Conservation (phyloP, 2,797 vertebrate species). For the Syngnathus rostellatus region DNA sequence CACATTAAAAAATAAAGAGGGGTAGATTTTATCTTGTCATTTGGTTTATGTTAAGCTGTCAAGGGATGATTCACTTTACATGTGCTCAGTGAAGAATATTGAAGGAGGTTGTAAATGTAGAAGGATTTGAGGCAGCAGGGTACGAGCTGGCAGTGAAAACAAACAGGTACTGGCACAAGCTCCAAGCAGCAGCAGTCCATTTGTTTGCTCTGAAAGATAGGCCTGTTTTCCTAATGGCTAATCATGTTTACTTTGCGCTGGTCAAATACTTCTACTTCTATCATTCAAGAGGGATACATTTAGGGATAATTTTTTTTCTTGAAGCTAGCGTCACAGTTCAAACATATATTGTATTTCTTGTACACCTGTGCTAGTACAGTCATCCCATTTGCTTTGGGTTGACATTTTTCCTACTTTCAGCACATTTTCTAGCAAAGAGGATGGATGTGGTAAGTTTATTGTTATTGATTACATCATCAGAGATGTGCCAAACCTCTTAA, state of each 20-base stretch:
- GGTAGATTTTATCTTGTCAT: too few species aligned
- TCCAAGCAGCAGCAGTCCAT: conserved; percentile 36
- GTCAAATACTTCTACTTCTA: conserved; percentile 55
- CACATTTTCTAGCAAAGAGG: background rate
- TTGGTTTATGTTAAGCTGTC: too few species aligned
- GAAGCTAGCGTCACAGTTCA: background rate
- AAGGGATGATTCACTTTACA: too few species aligned
- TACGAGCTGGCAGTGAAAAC: conserved; percentile 13
- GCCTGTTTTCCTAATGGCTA: conserved; percentile 57
- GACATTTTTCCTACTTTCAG: conserved; percentile 24
- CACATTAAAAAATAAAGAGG: too few species aligned
- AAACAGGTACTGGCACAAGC: conserved; percentile 52
- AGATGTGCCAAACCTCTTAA: too few species aligned
- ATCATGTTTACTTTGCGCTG: conserved; percentile 60
- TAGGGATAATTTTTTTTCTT: background rate
- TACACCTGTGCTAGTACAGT: conserved; percentile 8
- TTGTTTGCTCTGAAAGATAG: conserved; percentile 65
- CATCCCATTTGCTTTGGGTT: conserved; percentile 15
- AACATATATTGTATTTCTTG: background rate
- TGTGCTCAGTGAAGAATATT: too few species aligned
- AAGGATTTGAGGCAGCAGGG: background rate
- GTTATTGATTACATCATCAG: too few species aligned
- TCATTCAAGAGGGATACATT: background rate
- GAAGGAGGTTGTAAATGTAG: background rate
- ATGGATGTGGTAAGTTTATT: background rate